phyloP scores from a whole-genome alignment of 2,888 invertebrate species.

The Poecilus cupreus region DNA sequence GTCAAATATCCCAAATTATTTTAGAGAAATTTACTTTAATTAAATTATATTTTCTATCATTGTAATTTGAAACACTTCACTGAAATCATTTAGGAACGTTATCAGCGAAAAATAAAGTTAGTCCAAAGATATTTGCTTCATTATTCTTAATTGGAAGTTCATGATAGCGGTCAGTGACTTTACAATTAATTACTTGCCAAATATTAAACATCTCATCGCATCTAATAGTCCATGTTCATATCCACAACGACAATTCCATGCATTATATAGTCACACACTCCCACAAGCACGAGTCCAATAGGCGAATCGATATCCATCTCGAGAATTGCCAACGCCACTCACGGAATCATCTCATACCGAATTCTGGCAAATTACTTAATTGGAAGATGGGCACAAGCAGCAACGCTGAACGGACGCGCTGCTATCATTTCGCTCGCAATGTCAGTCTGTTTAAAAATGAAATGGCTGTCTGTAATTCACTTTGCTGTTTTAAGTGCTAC shows the following conservation, averaged over 20 bases:
- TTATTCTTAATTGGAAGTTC: no score
- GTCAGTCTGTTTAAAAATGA: constrained; percentile 35
- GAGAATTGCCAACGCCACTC: constrained; percentile 22
- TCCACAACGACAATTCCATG: neutral
- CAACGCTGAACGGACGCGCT: neutral
- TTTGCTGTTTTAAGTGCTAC: constrained; percentile 47
- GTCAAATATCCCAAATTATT: no score
- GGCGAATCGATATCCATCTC: constrained; percentile 12
- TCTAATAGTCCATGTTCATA: no score
- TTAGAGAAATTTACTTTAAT: no score
- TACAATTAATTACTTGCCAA: no score
- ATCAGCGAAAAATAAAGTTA: no score
- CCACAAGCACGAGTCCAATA: neutral
- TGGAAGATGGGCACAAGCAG: constrained; percentile 41
- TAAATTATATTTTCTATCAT: no score
- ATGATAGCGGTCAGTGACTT: no score
- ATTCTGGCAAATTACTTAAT: constrained; percentile 45
- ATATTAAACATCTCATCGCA: no score
- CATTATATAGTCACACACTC: neutral
- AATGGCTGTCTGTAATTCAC: constrained; percentile 43
- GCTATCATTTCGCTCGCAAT: constrained; percentile 14
- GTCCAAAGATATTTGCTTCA: no score
- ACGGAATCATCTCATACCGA: constrained; percentile 39
- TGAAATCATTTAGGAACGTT: no score
- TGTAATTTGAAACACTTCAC: no score